Evolutionary conservation across 2,888 invertebrate species (phyloP).

Genomic region (Agonopterix alstromeriana): DNA sequence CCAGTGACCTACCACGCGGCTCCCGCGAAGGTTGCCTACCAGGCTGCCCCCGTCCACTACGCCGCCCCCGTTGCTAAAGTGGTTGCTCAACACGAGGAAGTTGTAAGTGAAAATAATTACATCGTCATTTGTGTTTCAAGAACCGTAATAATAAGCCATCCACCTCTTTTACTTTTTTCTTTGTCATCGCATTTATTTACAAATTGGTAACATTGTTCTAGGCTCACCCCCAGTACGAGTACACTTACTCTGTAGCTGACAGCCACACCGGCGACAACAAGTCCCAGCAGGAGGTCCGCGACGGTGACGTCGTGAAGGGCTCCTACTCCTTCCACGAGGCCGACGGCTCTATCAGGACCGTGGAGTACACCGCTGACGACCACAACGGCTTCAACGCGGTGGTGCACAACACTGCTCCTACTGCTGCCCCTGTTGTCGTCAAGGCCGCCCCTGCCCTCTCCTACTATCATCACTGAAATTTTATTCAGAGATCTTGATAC

Average conservation of each 20-base stretch:
- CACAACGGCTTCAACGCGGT: slow-evolving; percentile 60
- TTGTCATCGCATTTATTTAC: no score
- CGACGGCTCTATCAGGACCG: slow-evolving; percentile 67
- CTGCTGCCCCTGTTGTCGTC: slow-evolving; percentile 26
- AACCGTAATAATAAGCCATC: background rate
- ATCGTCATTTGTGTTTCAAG: background rate
- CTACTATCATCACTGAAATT: slow-evolving; percentile 16
- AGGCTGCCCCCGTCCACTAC: slow-evolving; percentile 5
- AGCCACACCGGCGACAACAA: slow-evolving; percentile 70
- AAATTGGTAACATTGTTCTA: slow-evolving; percentile 9
- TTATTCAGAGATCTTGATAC: background rate
- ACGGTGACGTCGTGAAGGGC: slow-evolving; percentile 69
- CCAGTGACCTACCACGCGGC: slow-evolving; percentile 4
- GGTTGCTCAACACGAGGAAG: slow-evolving; percentile 13
- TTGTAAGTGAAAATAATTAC: background rate
- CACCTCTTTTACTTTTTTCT: no score
- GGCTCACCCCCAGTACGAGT: slow-evolving; percentile 46
- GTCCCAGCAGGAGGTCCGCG: slow-evolving; percentile 62
- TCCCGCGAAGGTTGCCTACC: background rate
- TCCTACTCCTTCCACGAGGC: slow-evolving; percentile 66
- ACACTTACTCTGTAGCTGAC: slow-evolving; percentile 67
- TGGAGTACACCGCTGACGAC: slow-evolving; percentile 65
- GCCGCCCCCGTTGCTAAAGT: slow-evolving; percentile 6
- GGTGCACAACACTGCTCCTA: slow-evolving; percentile 41
- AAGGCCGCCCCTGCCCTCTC: slow-evolving; percentile 18